Conservation (phyloP, 2,113 vertebrate species). For the Archocentrus centrarchus region DNA sequence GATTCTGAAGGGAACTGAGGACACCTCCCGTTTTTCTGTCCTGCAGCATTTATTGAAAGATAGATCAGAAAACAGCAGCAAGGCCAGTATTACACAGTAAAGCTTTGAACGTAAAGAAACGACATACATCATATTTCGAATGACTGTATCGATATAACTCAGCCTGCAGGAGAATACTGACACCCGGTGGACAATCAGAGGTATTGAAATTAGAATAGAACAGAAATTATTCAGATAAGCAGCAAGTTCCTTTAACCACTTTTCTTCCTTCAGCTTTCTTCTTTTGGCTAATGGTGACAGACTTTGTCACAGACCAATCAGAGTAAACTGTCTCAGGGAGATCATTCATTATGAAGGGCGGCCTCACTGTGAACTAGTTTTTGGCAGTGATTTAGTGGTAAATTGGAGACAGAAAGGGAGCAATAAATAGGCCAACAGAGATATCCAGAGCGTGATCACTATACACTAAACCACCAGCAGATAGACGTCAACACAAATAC, state of each 20-base stretch:
- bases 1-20: neutral
- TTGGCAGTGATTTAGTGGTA: neutral
- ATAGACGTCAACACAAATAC: neutral
- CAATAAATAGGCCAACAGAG: slow-evolving; percentile 18
- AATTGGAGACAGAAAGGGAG: neutral
- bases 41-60: neutral
- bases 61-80: neutral
- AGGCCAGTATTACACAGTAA: neutral
- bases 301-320: neutral
- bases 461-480: neutral
- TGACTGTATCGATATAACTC: neutral
- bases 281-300: neutral
- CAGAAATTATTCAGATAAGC: neutral
- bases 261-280: neutral
- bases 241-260: neutral
- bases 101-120: neutral
- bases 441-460: neutral
- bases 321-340: neutral
- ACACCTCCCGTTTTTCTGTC: neutral
- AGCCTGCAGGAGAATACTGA: slow-evolving; percentile 38
- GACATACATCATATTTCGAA: neutral
- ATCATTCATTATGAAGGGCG: slow-evolving; percentile 41
- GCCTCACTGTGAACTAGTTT: slow-evolving; percentile 32
- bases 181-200: slow-evolving; percentile 54
- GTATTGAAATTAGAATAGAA: neutral